Percentiles rank a stretch among this genome's conserved stretches.
These are phyloP conservation scores for Pandemis corylana DNA, from an alignment of 2,888 invertebrate species.

Conservation along the genomic window DNA sequence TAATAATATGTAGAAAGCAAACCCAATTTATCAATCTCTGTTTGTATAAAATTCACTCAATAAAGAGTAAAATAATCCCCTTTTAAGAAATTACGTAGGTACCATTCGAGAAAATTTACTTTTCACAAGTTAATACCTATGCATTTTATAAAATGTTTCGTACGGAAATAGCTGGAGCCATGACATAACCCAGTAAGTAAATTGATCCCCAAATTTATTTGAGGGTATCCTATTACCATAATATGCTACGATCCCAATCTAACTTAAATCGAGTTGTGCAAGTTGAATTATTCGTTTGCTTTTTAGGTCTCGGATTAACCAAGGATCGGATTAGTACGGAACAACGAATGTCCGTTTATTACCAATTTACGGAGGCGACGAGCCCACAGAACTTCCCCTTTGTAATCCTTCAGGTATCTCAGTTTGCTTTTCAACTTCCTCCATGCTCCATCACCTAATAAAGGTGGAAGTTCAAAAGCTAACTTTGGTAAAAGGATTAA, in stretches of 20 bases:
- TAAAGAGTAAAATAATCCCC: no score
- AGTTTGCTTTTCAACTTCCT: conserved; percentile 4
- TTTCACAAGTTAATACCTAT: neutral
- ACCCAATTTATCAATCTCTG: no score
- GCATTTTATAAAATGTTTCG: neutral
- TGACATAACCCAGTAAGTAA: conserved; percentile 8
- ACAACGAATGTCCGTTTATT: conserved; percentile 14
- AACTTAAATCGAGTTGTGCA: conserved; percentile 29
- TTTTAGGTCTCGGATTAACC: conserved; percentile 25
- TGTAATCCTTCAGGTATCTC: neutral
- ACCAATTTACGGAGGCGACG: neutral
- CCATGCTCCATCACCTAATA: conserved; percentile 6
- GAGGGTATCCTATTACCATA: conserved; percentile 16
- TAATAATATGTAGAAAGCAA: no score
- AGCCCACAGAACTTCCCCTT: conserved; percentile 4
- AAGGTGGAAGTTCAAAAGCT: conserved; percentile 17
- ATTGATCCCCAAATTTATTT: conserved; percentile 17
- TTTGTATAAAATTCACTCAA: no score
- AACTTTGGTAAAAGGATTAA: conserved; percentile 1
- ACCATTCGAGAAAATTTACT: neutral
- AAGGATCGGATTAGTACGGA: conserved; percentile 6
- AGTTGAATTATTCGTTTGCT: conserved; percentile 25
- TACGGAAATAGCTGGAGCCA: neutral
- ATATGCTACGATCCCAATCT: conserved; percentile 17
- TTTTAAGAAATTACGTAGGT: neutral